phyloP scores from a whole-genome alignment of 1,140 invertebrate species.

The Tachypleus tridentatus region DNA sequence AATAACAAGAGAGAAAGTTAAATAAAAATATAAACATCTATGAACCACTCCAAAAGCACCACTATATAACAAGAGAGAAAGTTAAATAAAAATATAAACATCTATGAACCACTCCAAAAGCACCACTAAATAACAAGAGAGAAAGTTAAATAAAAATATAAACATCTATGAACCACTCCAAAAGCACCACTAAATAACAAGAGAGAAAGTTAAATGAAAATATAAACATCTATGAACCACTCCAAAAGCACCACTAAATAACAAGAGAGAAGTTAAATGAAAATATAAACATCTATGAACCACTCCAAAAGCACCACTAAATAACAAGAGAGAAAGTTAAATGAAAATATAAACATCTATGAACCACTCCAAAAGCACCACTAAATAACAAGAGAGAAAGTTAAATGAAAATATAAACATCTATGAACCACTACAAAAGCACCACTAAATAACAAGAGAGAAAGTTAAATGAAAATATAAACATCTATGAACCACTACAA shows the following conservation, averaged over 20 bases:
- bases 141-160: neutral
- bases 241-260: constrained; percentile 73
- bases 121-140: constrained; percentile 45
- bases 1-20: neutral
- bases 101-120: constrained; percentile 96
- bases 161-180: constrained; percentile 92
- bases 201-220: neutral
- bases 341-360: constrained; percentile 51
- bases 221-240: constrained; percentile 81
- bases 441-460: constrained; percentile 40
- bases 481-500: constrained; percentile 96
- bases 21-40: constrained; percentile 45
- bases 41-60: constrained; percentile 99
- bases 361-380: constrained; percentile 97
- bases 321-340: neutral
- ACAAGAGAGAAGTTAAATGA: neutral
- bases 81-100: constrained; percentile 38
- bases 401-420: constrained; percentile 38
- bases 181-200: constrained; percentile 62
- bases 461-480: neutral
- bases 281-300: constrained; percentile 68
- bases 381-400: constrained; percentile 1
- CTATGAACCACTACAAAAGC: constrained; percentile 98
- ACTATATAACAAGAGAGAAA: constrained; percentile 5
- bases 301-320: constrained; percentile 85